phyloP scores from a whole-genome alignment of 2,797 vertebrate genomes.

The Myripristis jacobus region DNA sequence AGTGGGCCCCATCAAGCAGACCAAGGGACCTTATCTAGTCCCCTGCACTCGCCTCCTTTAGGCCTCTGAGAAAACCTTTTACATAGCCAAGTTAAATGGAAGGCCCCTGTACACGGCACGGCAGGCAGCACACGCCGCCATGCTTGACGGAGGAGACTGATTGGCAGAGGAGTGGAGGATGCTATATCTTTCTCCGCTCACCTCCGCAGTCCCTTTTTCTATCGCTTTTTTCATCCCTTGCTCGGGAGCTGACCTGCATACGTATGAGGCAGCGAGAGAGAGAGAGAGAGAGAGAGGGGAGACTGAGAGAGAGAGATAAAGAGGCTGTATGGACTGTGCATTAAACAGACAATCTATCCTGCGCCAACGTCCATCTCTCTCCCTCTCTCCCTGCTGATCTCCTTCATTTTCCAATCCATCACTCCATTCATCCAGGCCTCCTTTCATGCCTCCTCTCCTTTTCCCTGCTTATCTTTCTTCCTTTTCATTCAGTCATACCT shows the following conservation, averaged over 20 bases:
- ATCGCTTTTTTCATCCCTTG: constrained; percentile 64
- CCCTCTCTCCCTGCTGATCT: constrained; percentile 37
- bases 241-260: constrained; percentile 76
- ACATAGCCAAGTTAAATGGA: constrained; percentile 76
- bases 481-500: constrained; percentile 53
- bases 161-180: constrained; percentile 76
- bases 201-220: constrained; percentile 61
- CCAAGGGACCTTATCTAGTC: constrained; percentile 75
- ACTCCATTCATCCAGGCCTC: constrained; percentile 62
- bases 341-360: constrained; percentile 73
- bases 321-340: constrained; percentile 74
- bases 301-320: constrained; percentile 76
- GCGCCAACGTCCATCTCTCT: constrained; percentile 60
- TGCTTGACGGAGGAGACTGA: constrained; percentile 77
- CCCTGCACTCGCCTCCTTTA: constrained; percentile 69
- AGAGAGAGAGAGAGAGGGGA: constrained; percentile 54
- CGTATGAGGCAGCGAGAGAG: constrained; percentile 68
- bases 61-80: constrained; percentile 79
- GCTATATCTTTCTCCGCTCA: constrained; percentile 74
- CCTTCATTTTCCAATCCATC: constrained; percentile 73
- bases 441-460: constrained; percentile 56
- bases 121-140: constrained; percentile 55
- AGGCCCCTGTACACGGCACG: constrained; percentile 48
- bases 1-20: constrained; percentile 63
- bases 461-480: constrained; percentile 44